Conservation (phyloP, 2,113 vertebrate species). For the Ammodytes marinus region DNA sequence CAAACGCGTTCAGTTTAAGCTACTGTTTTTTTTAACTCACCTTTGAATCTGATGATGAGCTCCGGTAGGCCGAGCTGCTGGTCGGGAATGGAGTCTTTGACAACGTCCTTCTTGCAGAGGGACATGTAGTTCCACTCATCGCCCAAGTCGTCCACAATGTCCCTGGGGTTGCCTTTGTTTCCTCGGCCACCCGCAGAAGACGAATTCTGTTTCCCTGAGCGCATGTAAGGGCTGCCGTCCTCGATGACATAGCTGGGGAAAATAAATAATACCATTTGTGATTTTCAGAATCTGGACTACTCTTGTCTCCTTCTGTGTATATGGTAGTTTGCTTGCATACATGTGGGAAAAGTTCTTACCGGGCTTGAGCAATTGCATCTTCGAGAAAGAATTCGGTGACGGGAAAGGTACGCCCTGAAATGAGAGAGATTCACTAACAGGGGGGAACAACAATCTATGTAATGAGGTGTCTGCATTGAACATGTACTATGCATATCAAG, state of each 20-base stretch:
- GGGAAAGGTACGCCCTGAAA: slow-evolving; percentile 91
- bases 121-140: slow-evolving; percentile 88
- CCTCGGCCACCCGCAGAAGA: slow-evolving; percentile 75
- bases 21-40: slow-evolving; percentile 69
- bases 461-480: background rate
- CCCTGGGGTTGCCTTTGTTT: slow-evolving; percentile 80
- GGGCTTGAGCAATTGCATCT: slow-evolving; percentile 91
- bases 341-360: slow-evolving; percentile 76
- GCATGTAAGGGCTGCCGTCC: slow-evolving; percentile 91
- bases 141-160: slow-evolving; percentile 87
- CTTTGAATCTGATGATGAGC: slow-evolving; percentile 90
- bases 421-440: background rate
- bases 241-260: slow-evolving; percentile 91
- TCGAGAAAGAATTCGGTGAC: slow-evolving; percentile 98
- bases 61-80: slow-evolving; percentile 93
- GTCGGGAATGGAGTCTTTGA: slow-evolving; percentile 92
- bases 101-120: slow-evolving; percentile 80
- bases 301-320: background rate
- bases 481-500: background rate
- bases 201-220: slow-evolving; percentile 85
- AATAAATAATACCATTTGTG: background rate
- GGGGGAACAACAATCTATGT: background rate
- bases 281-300: background rate
- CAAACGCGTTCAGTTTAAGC: background rate
- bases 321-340: background rate